Conservation (phyloP, 1,140 invertebrate genomes). For the Brachionus asplanchnoidis region DNA sequence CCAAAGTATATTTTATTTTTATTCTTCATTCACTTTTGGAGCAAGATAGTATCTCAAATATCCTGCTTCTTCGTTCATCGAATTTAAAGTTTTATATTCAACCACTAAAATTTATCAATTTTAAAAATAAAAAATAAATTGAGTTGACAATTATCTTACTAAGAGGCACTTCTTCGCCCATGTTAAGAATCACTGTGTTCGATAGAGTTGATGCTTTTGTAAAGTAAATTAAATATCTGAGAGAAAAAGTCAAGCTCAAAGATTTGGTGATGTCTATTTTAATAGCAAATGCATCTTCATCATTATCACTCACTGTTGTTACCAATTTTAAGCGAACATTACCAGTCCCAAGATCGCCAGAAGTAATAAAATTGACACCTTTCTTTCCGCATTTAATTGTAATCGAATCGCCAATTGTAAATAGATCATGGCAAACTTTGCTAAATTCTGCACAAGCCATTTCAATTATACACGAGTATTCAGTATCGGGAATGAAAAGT, state of each 20-base stretch:
- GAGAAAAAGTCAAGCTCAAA: slow-evolving; percentile 70
- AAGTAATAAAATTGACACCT: slow-evolving; percentile 86
- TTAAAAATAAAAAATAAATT: neutral
- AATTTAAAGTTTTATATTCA: slow-evolving; percentile 83
- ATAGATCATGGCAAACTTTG: slow-evolving; percentile 87
- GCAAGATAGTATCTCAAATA: slow-evolving; percentile 95
- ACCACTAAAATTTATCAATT: slow-evolving; percentile 64
- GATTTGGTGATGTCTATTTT: slow-evolving; percentile 96
- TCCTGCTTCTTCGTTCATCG: slow-evolving; percentile 66
- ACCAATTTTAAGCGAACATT: slow-evolving; percentile 78
- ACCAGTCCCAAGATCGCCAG: slow-evolving; percentile 75
- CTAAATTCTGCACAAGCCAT: slow-evolving; percentile 92
- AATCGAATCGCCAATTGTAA: slow-evolving; percentile 94
- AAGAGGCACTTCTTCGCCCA: slow-evolving; percentile 90
- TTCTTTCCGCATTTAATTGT: slow-evolving; percentile 92
- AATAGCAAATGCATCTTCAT: slow-evolving; percentile 75
- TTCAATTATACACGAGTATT: slow-evolving; percentile 90
- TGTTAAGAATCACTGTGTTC: slow-evolving; percentile 72
- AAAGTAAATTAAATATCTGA: slow-evolving; percentile 86
- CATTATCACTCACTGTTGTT: slow-evolving; percentile 84
- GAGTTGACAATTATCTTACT: slow-evolving; percentile 49
- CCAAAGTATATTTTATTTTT: neutral
- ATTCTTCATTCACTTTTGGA: slow-evolving; percentile 89
- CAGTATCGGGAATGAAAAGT: slow-evolving; percentile 94
- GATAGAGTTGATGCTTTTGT: slow-evolving; percentile 90